Evolutionary conservation across 2,113 vertebrate species (phyloP).

Genomic region (Pseudorectes ferrugineus): DNA sequence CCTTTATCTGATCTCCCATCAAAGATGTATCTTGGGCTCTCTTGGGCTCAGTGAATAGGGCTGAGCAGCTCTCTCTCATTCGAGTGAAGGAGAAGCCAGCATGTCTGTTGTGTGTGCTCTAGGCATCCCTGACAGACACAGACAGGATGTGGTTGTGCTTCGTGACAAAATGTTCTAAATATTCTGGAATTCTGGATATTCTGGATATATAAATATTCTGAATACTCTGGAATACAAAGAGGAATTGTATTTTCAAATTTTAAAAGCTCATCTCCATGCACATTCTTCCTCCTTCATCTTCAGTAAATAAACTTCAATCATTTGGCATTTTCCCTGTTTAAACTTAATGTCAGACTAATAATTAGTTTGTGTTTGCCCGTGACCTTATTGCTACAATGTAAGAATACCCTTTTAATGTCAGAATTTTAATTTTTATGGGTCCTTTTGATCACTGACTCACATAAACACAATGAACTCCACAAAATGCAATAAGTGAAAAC

Average conservation of each 20-base stretch:
- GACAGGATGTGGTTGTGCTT: background rate
- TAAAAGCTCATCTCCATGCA: background rate
- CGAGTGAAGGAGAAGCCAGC: background rate
- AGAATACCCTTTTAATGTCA: background rate
- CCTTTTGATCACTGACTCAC: background rate
- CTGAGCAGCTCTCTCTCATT: background rate
- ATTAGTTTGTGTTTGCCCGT: background rate
- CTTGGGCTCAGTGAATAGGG: background rate
- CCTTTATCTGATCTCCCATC: background rate
- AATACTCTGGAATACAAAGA: background rate
- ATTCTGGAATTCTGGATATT: background rate
- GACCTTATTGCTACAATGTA: background rate
- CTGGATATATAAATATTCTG: too few species aligned
- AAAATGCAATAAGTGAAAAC: background rate
- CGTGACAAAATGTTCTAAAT: background rate
- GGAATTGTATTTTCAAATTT: background rate
- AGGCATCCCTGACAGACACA: background rate
- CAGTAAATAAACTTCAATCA: background rate
- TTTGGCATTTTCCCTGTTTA: conserved; percentile 5
- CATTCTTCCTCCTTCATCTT: background rate
- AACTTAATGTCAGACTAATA: background rate
- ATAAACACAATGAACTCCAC: background rate
- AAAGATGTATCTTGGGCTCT: background rate
- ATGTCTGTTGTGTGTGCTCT: accelerated
- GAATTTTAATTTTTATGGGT: background rate